These are phyloP conservation scores for Plectrocnemia conspersa DNA, from an alignment of 1,140 invertebrate species.

Conservation along the genomic window DNA sequence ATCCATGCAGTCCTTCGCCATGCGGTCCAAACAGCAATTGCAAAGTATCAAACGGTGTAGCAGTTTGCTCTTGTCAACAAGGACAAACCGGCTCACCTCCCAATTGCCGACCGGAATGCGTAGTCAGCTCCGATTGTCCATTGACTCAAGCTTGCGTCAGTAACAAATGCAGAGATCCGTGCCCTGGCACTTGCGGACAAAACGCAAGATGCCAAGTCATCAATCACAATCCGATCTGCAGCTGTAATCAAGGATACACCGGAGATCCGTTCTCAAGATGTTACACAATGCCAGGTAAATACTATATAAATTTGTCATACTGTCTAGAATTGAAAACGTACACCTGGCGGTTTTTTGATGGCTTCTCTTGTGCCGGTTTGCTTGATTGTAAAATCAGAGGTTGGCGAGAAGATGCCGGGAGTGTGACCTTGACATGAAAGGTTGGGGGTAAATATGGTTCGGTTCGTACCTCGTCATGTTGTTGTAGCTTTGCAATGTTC, in stretches of 20 bases:
- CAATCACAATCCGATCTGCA: slow-evolving; percentile 54
- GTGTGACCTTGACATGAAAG: too few relatives aligned
- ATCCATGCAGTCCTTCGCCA: slow-evolving; percentile 71
- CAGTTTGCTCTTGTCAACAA: slow-evolving; percentile 61
- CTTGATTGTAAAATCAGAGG: too few relatives aligned
- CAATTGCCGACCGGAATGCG: slow-evolving; percentile 53
- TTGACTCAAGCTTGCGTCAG: slow-evolving; percentile 47
- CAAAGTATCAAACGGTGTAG: slow-evolving; percentile 60
- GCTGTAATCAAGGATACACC: slow-evolving; percentile 50
- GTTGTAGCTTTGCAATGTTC: too few relatives aligned
- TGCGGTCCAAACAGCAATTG: slow-evolving; percentile 73
- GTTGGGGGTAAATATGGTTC: too few relatives aligned
- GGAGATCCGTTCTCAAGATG: slow-evolving; percentile 58
- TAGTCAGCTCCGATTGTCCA: slow-evolving; percentile 51
- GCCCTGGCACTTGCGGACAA: slow-evolving; percentile 55
- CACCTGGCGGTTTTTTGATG: too few relatives aligned
- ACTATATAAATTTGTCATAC: background rate
- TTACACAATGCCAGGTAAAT: slow-evolving; percentile 35
- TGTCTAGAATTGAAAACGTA: too few relatives aligned
- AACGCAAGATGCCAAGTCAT: slow-evolving; percentile 56
- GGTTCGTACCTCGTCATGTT: too few relatives aligned
- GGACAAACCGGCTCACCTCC: slow-evolving; percentile 50
- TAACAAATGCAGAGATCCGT: slow-evolving; percentile 55
- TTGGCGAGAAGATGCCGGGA: too few relatives aligned
- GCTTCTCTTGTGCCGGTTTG: too few relatives aligned